Conservation (phyloP, 2,888 invertebrate genomes). For the Acanthoscelides obtectus region DNA sequence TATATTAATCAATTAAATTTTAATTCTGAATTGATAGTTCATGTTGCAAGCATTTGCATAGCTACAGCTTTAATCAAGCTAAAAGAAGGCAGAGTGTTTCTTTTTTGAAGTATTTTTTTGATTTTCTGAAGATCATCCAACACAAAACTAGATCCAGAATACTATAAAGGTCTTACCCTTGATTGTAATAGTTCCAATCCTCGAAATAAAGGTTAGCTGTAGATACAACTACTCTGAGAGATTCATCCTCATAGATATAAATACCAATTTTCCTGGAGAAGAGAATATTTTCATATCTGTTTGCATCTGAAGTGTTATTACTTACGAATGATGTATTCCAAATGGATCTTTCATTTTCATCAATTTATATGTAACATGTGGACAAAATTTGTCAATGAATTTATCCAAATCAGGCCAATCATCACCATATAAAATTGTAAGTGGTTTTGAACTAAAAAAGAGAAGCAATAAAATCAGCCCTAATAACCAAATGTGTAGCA, state of each 20-base stretch:
- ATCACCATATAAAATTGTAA: slow-evolving; percentile 76
- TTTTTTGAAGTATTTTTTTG: background rate
- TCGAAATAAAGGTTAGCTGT: slow-evolving; percentile 88
- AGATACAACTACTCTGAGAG: slow-evolving; percentile 79
- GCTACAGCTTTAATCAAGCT: no score
- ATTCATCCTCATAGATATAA: slow-evolving; percentile 74
- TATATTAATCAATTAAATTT: no score
- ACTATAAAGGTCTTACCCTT: slow-evolving; percentile 59
- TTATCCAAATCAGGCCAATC: slow-evolving; percentile 49
- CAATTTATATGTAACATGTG: slow-evolving; percentile 61
- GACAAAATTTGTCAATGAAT: slow-evolving; percentile 52
- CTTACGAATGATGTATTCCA: slow-evolving; percentile 84
- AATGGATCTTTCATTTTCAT: slow-evolving; percentile 73
- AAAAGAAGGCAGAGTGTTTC: no score
- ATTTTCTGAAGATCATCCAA: background rate
- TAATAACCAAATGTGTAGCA: slow-evolving; percentile 12
- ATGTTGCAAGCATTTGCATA: no score
- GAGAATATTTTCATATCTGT: background rate
- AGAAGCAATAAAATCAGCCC: background rate
- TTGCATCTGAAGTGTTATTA: slow-evolving; percentile 22
- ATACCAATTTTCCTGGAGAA: slow-evolving; percentile 78
- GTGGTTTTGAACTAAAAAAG: slow-evolving; percentile 56
- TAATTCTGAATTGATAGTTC: no score
- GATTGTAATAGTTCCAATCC: slow-evolving; percentile 93
- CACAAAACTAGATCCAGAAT: background rate